Base-by-base conservation (phyloP, 2,888 invertebrate species). In the Macrosoma leucophasiata region DNA sequence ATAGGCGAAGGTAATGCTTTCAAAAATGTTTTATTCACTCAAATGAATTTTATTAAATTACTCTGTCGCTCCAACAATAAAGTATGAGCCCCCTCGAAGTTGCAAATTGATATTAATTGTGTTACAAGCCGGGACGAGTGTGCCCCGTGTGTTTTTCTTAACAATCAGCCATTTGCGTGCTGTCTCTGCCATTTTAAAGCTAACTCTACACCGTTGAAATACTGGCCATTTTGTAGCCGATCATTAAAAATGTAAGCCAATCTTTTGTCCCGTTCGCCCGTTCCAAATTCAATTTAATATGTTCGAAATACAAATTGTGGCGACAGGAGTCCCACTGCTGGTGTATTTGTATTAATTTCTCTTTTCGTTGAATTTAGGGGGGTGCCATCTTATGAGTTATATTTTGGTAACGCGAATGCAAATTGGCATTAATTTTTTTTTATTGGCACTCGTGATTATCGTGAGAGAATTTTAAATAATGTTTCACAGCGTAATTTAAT, bases 41-140 rank as follows among this genome's bases (percentile, higher is more conserved):
- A 39, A 41, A 46, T 44, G 37, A 32, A 40, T 42, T 38, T 34
- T 43, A 46, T 49, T 44, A 33, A 41, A 43, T 51, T 46, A 51
- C 36, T 42, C 43, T 37, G 40, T 46, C 42, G 41, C 40, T 39
- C 40, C 42, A 35, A 52, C 49, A 48, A 48, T 53, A 54, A 55
- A 52, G 52, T 54, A 51, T 49, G 38, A 43, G 46, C 46, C 58
- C 70, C 71, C 64, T 64, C 49, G 51, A 55, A 54, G 45, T 51
- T 50, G 55, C 67, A 77, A 79, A 82, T 81, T 81, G 76, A 77
- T 79, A 81, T 81, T 79, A 79, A 82, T 79, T 79, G 69, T 65
- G 59, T 81, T 77, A 79, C 67, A 60, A 65, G 62, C 71, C 67
- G 66, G 61, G 58, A 62, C 50, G 60, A 53, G 48, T 56, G 58